A percentile compares a stretch with the other conserved stretches of the same genome.
phyloP scores from a whole-genome alignment of 1,140 invertebrate species.

The Drosophila cardini region DNA sequence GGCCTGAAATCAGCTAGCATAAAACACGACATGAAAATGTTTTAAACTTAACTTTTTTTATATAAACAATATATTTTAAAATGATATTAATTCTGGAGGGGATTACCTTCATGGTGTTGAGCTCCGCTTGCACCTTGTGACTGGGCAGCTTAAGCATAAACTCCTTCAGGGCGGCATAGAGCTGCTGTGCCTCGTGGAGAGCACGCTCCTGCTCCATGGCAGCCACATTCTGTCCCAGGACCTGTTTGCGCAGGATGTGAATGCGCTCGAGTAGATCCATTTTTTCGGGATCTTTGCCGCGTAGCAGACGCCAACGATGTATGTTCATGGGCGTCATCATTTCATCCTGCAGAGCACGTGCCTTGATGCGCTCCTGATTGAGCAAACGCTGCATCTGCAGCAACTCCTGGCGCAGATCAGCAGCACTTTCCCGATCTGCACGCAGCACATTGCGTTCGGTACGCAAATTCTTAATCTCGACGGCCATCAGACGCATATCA shows the following conservation, averaged over 20 bases:
- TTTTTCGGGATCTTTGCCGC: conserved; percentile 90
- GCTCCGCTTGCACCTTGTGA: conserved; percentile 75
- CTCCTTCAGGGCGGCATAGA: conserved; percentile 76
- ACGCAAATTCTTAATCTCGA: conserved; percentile 90
- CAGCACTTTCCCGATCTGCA: conserved; percentile 88
- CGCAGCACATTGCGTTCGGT: conserved; percentile 88
- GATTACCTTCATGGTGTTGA: conserved; percentile 75
- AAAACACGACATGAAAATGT: conserved; percentile 5
- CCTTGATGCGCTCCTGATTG: conserved; percentile 90
- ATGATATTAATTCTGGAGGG: background rate
- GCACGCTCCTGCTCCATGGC: conserved; percentile 72
- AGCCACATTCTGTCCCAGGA: conserved; percentile 74
- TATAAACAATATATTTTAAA: conserved; percentile 14
- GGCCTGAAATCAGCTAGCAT: conserved; percentile 40
- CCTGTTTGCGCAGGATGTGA: conserved; percentile 88
- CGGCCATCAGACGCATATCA: conserved; percentile 90
- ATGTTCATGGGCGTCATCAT: conserved; percentile 93
- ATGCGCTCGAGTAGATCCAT: conserved; percentile 89
- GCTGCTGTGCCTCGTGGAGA: conserved; percentile 72
- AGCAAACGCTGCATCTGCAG: conserved; percentile 91
- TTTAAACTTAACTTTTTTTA: background rate
- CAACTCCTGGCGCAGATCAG: conserved; percentile 89
- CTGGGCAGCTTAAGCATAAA: conserved; percentile 83
- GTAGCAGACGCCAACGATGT: conserved; percentile 89
- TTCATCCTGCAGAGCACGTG: conserved; percentile 91